Evolutionary conservation across 2,797 vertebrate species (phyloP), one percentile per base, ranked within the genome.

Genomic region (Ctenochaetus hawaiiensis): DNA sequence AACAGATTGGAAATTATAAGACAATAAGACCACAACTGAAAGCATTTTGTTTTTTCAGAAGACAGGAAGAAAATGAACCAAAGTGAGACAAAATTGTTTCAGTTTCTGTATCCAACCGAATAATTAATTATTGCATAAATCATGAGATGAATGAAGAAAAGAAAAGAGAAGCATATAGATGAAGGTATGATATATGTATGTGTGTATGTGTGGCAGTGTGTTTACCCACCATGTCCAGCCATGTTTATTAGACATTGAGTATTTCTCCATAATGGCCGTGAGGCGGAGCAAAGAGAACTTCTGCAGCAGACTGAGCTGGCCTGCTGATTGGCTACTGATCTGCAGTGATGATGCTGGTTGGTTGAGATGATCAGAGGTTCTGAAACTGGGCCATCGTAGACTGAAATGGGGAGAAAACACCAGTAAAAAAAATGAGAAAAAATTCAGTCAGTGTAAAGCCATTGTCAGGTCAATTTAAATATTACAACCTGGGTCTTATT

Each of bases 241-340:
- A 6, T 99, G 98, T 79, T 98, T 99, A 88, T 97, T 99, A 79
- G 98, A 97, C 97, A 98, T 93, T 9, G 97, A 99, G 87, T 97
- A 97, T 83, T 97, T 99, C 92, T 99, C 98, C 98, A 99, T 99
- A 93, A 99, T 97, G 91, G 98, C 98, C 0, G 98, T 99, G 78
- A 99, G 97, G 22, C 96, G 96, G 20, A 99, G 97, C 80, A 99
- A 89, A 1, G 98, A 99, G 93, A 99, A 98, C 85, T 97, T 98
- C 75, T 98, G 98, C 83, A 99, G 95, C 64, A 99, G 95, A 71
- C 97, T 97, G 89, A 99, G 96, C 70, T 99, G 98, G 69, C 95
- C 94, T 2, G 97, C 98, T 20, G 98, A 98, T 86, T 99, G 98
- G 93, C 93, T 97, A 78, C 95, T 96, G 92, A 99, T 97, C 87